Evolutionary conservation across 23 tunicate species (phyloP).

Genomic region (Ciona savignyi): DNA sequence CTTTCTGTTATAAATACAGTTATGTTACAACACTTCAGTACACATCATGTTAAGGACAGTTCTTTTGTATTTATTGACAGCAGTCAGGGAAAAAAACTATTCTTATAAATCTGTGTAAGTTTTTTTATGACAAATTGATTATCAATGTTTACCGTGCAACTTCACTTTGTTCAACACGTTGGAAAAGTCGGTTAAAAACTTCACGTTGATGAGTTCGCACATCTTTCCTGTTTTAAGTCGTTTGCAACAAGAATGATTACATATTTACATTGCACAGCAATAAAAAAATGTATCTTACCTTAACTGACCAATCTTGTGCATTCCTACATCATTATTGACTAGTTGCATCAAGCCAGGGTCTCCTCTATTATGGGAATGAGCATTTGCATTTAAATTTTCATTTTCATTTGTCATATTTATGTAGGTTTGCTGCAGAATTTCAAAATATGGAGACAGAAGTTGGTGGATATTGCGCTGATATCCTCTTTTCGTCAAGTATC

Average conservation of each 20-base stretch:
- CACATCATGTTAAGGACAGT: too few species aligned
- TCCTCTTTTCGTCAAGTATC: conserved; percentile 26
- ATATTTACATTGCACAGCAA: background rate
- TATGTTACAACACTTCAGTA: too few species aligned
- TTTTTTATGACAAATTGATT: too few species aligned
- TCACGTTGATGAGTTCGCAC: background rate
- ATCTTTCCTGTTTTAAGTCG: background rate
- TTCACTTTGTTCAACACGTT: background rate
- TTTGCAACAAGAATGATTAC: too few species aligned
- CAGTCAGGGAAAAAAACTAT: too few species aligned
- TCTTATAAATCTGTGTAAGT: too few species aligned
- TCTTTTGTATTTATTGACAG: too few species aligned
- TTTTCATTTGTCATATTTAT: background rate
- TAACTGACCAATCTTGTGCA: background rate
- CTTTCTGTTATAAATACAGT: too few species aligned
- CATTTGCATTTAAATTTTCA: background rate
- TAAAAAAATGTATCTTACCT: background rate
- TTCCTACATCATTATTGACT: background rate
- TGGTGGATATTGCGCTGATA: background rate
- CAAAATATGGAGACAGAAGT: conserved; percentile 25
- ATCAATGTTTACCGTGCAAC: too few species aligned
- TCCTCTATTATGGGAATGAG: conserved; percentile 37
- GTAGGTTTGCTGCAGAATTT: conserved; percentile 3
- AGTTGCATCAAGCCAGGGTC: conserved; percentile 14
- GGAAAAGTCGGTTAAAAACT: background rate